Base-by-base conservation (phyloP, 2,888 invertebrate genomes). In the Cheilosia vernalis region DNA sequence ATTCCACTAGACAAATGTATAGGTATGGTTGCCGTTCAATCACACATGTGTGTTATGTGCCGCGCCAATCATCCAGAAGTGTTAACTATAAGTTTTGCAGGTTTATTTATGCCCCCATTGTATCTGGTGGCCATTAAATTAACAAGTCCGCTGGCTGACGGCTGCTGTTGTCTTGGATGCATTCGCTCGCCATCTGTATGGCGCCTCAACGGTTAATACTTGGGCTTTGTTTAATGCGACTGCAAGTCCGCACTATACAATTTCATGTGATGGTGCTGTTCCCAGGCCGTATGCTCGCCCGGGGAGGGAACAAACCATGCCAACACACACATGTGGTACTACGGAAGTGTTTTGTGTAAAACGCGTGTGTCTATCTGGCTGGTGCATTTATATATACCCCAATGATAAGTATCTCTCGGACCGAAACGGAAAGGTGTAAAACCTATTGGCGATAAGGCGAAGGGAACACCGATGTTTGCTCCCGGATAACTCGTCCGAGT, bases 101-200 rank as follows among this genome's bases (percentile, higher is more conserved):
- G 74, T 76, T 84, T 84, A 80, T 80, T 84, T 84, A 79, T 80
- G 63, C 66, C 61, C 74, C 80, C 84, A 69, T 84, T 84, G 84
- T 84, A 79, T 74, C 74, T 64, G 74, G 17, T 76, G 79, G 84
- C 70, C 60, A 84, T 84, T 80, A 79, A 84, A 79, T 84, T 84
- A 84, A 80, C 80, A 74, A 84, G 70, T 63, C 55, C 40, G 51
- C 53, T 49, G 69, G 47, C 51, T 64, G 53, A 42, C 55, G 72
- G 72, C 66, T 44, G 70, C 58, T 76, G 77, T 42, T 66, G 64
- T 66, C 17, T 77, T 42, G 53, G 47, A 64, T 55, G 37, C 49
- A 56, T 64, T 47, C 70, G 72, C 72, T 37, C 70, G 76, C 64
- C 72, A 83, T 78, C 58, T 56, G 51, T 51, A 64, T 80, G 84